Evolutionary conservation across 2,888 invertebrate genomes (phyloP).

Genomic region (Trissolcus brochymenae): DNA sequence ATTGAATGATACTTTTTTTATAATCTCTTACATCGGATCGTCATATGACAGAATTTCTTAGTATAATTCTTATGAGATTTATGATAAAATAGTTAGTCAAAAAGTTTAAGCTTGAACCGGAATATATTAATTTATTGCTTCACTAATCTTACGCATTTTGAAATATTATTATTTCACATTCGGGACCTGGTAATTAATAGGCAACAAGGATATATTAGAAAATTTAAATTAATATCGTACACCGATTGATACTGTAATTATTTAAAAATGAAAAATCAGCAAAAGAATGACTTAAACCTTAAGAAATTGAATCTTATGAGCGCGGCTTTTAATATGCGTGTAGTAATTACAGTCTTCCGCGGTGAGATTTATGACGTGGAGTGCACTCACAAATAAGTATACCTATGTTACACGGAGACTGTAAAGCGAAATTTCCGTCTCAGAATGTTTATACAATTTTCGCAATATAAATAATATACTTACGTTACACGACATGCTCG

Average conservation of each 20-base stretch:
- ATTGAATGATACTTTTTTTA: constrained; percentile 23
- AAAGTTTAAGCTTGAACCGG: too few species aligned
- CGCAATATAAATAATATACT: constrained; percentile 57
- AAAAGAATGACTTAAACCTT: constrained; percentile 31
- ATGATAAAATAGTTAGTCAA: too few species aligned
- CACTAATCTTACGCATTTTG: too few species aligned
- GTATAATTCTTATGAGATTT: constrained; percentile 3
- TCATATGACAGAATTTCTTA: constrained; percentile 10
- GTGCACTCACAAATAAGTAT: constrained; percentile 67
- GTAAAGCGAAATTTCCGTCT: constrained; percentile 58
- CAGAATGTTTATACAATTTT: constrained; percentile 60
- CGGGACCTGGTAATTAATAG: constrained; percentile 27
- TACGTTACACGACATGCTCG: constrained; percentile 54
- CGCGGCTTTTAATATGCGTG: constrained; percentile 70
- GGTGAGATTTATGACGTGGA: constrained; percentile 69
- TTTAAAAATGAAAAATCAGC: constrained; percentile 28
- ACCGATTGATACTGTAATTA: constrained; percentile 41
- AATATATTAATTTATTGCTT: too few species aligned
- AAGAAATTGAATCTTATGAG: constrained; percentile 62
- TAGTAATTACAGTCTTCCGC: constrained; percentile 71
- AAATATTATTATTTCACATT: too few species aligned
- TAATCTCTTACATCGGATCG: constrained; percentile 20
- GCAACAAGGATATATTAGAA: constrained; percentile 14
- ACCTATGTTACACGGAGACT: constrained; percentile 58
- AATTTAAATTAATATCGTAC: constrained; percentile 34